Evolutionary conservation across 92 coral and sea anemone genomes (phyloP), one percentile per base, ranked within the genome.

Genomic region (Virgularia gustaviana): DNA sequence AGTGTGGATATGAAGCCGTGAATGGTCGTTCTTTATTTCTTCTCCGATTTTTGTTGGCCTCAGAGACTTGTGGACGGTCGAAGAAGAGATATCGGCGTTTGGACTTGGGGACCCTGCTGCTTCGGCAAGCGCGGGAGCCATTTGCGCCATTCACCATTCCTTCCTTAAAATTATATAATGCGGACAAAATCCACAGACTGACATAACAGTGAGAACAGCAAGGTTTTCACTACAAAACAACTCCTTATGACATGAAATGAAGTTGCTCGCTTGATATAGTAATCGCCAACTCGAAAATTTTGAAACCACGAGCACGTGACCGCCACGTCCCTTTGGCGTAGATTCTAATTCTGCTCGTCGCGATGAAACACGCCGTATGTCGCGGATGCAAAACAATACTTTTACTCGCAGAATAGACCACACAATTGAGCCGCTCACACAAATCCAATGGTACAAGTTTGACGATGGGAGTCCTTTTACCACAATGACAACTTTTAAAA

Each of bases 121-220:
- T 89, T 94, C 99, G 96, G 96, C 90, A 80, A 94, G 94, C 85
- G 99, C 99, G 86, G 99, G 99, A 94, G 99, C 99, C 99, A 94
- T 94, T 89, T 94, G 99, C 89, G 99, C 99, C 99, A 94, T 94
- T 91, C 87, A 94, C 99, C 92, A 92, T 88, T 81, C 89, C 88
- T 88, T 85, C 82, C 87, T 85, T 85, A 83, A 87, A 91, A 83
- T 85, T 90, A 30, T 67, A 49, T 67, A 31, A 67, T 90, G 84
- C 81, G 70, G 65, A 76, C 87, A 81, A 70, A 74, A 72, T 72
- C 83, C 78, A 79, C 81, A 45, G 75, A 78, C 37, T 78, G 72
- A 49, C 75, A 75, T 79, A 47, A 62, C 85, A 79, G 52, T 36
- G 64, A 49, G 52, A 61, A 36, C 41, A 32, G 54, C 27, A 63